A percentile compares a stretch with the other conserved stretches of the same genome.
Evolutionary conservation across 2,888 invertebrate genomes (phyloP).

Genomic region (Tortricodes alternella): DNA sequence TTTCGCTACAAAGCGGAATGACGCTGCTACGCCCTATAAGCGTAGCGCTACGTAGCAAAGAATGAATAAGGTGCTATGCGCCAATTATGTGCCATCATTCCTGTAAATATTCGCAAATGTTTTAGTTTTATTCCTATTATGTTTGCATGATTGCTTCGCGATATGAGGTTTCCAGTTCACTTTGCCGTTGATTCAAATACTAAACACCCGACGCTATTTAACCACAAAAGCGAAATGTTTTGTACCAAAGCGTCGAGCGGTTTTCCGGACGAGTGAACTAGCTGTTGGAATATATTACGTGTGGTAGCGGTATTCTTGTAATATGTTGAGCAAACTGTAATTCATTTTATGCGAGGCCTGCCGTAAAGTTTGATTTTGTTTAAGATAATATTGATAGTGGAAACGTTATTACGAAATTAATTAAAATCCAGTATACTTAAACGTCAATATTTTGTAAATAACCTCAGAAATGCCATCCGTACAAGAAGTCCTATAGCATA

Average conservation of each 20-base stretch:
- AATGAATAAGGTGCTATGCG: too few relatives aligned
- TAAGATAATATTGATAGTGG: constrained; percentile 15
- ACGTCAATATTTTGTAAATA: too few relatives aligned
- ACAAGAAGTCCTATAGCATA: too few relatives aligned
- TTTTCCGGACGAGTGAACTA: constrained; percentile 15
- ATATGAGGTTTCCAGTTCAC: background rate
- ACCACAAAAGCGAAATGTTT: background rate
- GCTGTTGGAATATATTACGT: constrained; percentile 5
- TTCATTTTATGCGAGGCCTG: constrained; percentile 20
- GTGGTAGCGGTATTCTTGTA: constrained; percentile 12
- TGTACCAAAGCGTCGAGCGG: constrained; percentile 14
- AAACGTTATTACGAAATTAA: background rate
- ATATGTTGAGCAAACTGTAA: constrained; percentile 22
- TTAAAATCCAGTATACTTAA: too few relatives aligned
- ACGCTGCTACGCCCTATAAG: too few relatives aligned
- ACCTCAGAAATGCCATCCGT: too few relatives aligned
- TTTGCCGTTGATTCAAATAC: background rate
- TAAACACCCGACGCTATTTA: background rate
- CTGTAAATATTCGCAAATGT: background rate
- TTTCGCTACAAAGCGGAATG: too few relatives aligned
- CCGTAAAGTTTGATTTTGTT: constrained; percentile 6
- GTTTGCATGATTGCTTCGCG: background rate
- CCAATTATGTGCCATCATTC: too few relatives aligned
- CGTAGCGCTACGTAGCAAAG: too few relatives aligned
- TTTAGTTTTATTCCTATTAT: background rate